Base-by-base conservation (phyloP, 2,797 vertebrate species). In the Propithecus deckenii region DNA sequence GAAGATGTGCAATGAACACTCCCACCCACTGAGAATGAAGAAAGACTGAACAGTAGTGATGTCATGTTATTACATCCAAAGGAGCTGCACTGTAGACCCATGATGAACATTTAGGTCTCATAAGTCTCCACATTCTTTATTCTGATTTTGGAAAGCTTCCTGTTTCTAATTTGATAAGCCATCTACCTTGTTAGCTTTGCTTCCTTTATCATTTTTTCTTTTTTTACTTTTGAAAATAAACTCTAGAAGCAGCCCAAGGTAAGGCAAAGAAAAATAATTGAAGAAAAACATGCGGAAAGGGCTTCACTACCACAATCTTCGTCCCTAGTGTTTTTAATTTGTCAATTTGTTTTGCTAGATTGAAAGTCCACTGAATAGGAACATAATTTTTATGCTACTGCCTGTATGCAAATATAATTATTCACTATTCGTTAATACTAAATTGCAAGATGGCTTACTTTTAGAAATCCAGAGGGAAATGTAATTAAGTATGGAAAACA, bases 161-260 rank as follows among this genome's bases (percentile, higher is more conserved):
- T 92, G 57, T 79, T 91, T 91, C 81, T 92, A 89, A 86, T 78
- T 90, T 94, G 94, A 94, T 81, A 96, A 91, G 41, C 72, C 79
- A 96, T 93, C 71, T 94, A 65, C 71, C 59, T 93, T 85, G 59
- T 87, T 89, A 76, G 71, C 28, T 91, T 87, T 55, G 43, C 55
- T 95, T 96, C 75, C 86, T 96, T 93, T 87, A 74, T 75, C 25
- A 67, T 69, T 57, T 38, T 76, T 91, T 74, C 92, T 74, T 90
- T 63, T 79, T 87, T 63, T 57, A n/a, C 41, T 35, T 84, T 96
- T 97, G 61, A 89, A 97, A 97, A 96, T 91, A 95, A 95, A 95
- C 38, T 91, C 30, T 57, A 89, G 75, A 83, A 93, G 76, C 30
- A 91, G n/a, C 46, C 30, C 87, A 79, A 93, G 14, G 38, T 80